Evolutionary conservation across 2,113 vertebrate species (phyloP), one percentile per base, ranked within the genome.

Genomic region (Oryzias celebensis): DNA sequence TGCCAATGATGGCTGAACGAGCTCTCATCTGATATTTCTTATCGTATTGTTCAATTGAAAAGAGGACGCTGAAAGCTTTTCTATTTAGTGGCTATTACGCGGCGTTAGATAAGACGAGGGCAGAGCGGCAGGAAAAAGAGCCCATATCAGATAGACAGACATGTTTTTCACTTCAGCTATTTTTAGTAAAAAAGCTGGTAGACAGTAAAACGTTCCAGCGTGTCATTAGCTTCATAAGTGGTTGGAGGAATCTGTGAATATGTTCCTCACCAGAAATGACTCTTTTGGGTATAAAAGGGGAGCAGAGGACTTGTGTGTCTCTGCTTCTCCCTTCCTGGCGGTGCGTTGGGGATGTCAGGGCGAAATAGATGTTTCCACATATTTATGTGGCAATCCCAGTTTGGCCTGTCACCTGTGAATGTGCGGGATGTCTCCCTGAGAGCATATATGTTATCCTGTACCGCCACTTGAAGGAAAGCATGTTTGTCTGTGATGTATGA

Each of bases 201-300:
- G 87, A 81, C 72, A 24, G 75, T 85, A 81, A 88, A 83, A 73
- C 76, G 68, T 77, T 74, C 52, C 70, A 88, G 75, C 83, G 83
- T 81, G 87, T 90, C 86, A 85, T 88, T 89, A 88, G 83, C 77
- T 77, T 77, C 78, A 87, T 86, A 85, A 87, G 81, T 81, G 81
- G 68, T 72, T 64, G 67, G 60, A 71, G 84, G 82, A 85, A 69
- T 72, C 81, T 77, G 81, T 85, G 73, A 85, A 85, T 84, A 81
- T 83, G 76, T 62, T 82, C 70, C 69, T 77, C 77, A 79, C 71
- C 63, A 80, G 68, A 88, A 87, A 85, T 74, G 81, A 52, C 78
- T 58, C 45, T 83, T 73, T 72, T 24, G 42, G 73, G 82, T 82
- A 75, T 58, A 26, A 71, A 68, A 65, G 60, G 60, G 31, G 22